Percentiles rank a stretch among this genome's conserved stretches.
Evolutionary conservation across 1,140 invertebrate species (phyloP).

Genomic region (Pseudachorutes palmiensis): DNA sequence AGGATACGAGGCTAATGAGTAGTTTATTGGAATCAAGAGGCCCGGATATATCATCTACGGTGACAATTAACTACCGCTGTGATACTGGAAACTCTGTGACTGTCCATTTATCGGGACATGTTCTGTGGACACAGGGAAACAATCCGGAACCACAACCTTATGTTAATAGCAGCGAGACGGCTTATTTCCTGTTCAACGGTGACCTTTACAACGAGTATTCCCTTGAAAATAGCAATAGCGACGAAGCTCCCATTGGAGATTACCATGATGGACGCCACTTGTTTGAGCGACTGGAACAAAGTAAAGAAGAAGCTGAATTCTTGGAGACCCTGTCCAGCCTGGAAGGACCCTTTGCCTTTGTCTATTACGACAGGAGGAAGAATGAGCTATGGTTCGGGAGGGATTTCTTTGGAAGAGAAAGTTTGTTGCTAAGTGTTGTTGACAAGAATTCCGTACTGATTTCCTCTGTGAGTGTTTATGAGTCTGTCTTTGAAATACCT

Average conservation of each 20-base stretch:
- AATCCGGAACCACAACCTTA: slow-evolving; percentile 52
- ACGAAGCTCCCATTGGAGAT: too few species aligned
- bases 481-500: slow-evolving; percentile 61
- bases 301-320: slow-evolving; percentile 43
- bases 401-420: slow-evolving; percentile 68
- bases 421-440: slow-evolving; percentile 47
- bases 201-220: slow-evolving; percentile 52
- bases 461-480: slow-evolving; percentile 36
- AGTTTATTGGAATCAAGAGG: background rate
- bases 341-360: slow-evolving; percentile 73
- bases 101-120: slow-evolving; percentile 43
- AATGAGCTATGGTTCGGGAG: slow-evolving; percentile 69
- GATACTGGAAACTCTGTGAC: background rate
- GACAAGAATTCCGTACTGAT: slow-evolving; percentile 50
- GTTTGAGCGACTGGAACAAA: slow-evolving; percentile 23
- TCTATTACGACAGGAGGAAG: slow-evolving; percentile 60
- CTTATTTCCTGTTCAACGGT: slow-evolving; percentile 67
- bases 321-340: slow-evolving; percentile 48
- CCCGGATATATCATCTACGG: background rate
- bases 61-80: background rate
- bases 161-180: slow-evolving; percentile 44
- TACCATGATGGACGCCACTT: slow-evolving; percentile 39
- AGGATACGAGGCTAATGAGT: background rate
- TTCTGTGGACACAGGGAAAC: slow-evolving; percentile 63
- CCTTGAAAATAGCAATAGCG: slow-evolving; percentile 15